These are phyloP conservation scores for Schizothorax lantsangensis DNA, from an alignment of 2,797 vertebrate genomes.

Conservation along the genomic window DNA sequence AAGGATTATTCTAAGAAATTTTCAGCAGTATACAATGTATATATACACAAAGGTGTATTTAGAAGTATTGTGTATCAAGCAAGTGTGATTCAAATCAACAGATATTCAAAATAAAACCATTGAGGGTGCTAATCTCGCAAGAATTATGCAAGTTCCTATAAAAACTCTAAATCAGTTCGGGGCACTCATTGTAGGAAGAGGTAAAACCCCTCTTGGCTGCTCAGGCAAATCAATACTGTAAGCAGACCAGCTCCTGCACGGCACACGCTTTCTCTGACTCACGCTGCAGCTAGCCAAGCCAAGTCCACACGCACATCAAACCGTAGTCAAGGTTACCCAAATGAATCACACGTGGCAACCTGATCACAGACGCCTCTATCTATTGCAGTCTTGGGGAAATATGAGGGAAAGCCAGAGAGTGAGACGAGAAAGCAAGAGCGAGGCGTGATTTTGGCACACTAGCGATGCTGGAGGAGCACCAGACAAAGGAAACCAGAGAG, in stretches of 20 bases:
- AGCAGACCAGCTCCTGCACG: conserved; percentile 59
- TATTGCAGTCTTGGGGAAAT: conserved; percentile 72
- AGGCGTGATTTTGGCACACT: conserved; percentile 56
- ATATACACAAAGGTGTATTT: neutral
- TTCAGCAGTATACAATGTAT: neutral
- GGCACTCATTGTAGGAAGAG: conserved; percentile 29
- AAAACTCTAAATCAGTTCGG: conserved; percentile 20
- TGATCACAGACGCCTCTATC: conserved; percentile 79
- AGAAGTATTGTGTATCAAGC: neutral
- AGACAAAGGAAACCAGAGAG: conserved; percentile 60
- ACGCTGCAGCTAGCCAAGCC: conserved; percentile 72
- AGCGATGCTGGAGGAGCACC: conserved; percentile 57
- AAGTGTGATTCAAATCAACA: conserved; percentile 13
- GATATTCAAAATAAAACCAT: neutral
- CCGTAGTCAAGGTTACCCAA: conserved; percentile 82
- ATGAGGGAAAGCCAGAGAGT: conserved; percentile 69
- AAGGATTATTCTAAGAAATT: neutral
- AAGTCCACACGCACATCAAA: conserved; percentile 78
- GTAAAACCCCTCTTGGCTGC: conserved; percentile 40
- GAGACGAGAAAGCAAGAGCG: conserved; percentile 39
- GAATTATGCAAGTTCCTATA: conserved; percentile 35
- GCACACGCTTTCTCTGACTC: conserved; percentile 75
- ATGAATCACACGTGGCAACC: conserved; percentile 80
- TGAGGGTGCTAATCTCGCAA: conserved; percentile 8
- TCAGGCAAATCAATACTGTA: conserved; percentile 72